Percentiles rank a stretch among this genome's conserved stretches.
Conservation (phyloP, 2,888 invertebrate genomes). For the Cheilosia grossa region DNA sequence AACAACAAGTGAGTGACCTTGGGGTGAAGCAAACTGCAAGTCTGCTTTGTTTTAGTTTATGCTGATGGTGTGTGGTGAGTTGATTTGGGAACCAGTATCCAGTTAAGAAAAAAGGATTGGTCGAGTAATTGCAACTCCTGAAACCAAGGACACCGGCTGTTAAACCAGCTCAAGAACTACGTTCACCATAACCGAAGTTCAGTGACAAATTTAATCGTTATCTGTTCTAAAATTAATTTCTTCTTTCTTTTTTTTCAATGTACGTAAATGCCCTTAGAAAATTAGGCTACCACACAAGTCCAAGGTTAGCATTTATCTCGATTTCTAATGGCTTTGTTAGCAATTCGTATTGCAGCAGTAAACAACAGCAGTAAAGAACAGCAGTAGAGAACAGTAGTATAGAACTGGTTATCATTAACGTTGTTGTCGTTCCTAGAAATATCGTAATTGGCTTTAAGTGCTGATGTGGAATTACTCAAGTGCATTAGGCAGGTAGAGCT, state of each 20-base stretch:
- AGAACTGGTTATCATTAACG: slow-evolving; percentile 25
- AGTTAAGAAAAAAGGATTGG: too few relatives aligned
- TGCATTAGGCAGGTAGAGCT: too few relatives aligned
- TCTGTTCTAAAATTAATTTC: slow-evolving; percentile 5
- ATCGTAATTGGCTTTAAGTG: too few relatives aligned
- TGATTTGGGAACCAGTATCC: neutral
- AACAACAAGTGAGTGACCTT: slow-evolving; percentile 38
- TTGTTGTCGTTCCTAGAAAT: too few relatives aligned
- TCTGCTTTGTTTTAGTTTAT: neutral
- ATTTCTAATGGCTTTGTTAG: slow-evolving; percentile 17
- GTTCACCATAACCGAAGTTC: neutral
- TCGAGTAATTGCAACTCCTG: too few relatives aligned
- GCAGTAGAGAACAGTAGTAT: neutral
- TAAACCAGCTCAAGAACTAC: neutral
- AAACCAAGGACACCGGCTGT: neutral
- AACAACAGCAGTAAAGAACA: neutral
- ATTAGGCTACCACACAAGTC: slow-evolving; percentile 15
- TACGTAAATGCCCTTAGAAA: slow-evolving; percentile 39
- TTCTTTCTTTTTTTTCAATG: neutral
- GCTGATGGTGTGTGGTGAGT: neutral
- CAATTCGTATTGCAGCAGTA: neutral
- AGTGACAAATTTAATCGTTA: slow-evolving; percentile 4
- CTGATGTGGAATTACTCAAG: neutral
- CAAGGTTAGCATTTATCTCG: slow-evolving; percentile 44
- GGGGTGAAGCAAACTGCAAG: slow-evolving; percentile 11